Conservation (phyloP, 2,888 invertebrate species). For the Sceliomorpha sp. region DNA sequence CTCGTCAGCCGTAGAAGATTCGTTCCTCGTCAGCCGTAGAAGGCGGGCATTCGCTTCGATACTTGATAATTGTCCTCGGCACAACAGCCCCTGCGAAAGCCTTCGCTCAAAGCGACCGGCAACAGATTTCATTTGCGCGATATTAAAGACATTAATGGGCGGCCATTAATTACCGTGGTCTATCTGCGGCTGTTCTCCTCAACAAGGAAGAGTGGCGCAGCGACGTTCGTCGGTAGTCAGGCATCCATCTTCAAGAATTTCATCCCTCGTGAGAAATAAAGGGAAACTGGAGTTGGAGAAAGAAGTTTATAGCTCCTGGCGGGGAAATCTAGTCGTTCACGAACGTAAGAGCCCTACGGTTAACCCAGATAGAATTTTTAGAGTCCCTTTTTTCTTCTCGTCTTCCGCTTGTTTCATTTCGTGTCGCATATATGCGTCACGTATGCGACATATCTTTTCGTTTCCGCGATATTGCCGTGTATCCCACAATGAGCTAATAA, state of each 20-base stretch:
- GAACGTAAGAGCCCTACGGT: conserved; percentile 52
- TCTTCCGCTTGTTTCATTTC: conserved; percentile 36
- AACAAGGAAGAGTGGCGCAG: conserved; percentile 28
- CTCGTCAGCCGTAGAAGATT: conserved; percentile 8
- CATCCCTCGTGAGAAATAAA: conserved; percentile 70
- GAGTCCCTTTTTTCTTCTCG: conserved; percentile 20
- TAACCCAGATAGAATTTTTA: conserved; percentile 59
- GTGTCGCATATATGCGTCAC: conserved; percentile 30
- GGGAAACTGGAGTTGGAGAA: conserved; percentile 52
- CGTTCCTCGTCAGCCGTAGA: conserved; percentile 17
- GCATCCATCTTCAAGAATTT: conserved; percentile 70
- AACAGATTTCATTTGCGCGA: conserved; percentile 68
- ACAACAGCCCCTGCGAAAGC: conserved; percentile 53
- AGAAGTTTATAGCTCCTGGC: conserved; percentile 59
- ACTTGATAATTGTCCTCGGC: conserved; percentile 14
- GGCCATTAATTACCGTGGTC: conserved; percentile 68
- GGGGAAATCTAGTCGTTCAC: conserved; percentile 54
- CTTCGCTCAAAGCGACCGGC: conserved; percentile 33
- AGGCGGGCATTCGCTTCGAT: not conserved
- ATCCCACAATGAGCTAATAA: conserved; percentile 28
- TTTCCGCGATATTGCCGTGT: conserved; percentile 15
- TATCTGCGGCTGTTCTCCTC: conserved; percentile 37
- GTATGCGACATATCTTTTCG: conserved; percentile 32
- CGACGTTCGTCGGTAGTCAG: conserved; percentile 61
- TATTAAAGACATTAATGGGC: conserved; percentile 72